Evolutionary conservation across 2,113 vertebrate genomes (phyloP).

Genomic region (Poeciliopsis retropinna): DNA sequence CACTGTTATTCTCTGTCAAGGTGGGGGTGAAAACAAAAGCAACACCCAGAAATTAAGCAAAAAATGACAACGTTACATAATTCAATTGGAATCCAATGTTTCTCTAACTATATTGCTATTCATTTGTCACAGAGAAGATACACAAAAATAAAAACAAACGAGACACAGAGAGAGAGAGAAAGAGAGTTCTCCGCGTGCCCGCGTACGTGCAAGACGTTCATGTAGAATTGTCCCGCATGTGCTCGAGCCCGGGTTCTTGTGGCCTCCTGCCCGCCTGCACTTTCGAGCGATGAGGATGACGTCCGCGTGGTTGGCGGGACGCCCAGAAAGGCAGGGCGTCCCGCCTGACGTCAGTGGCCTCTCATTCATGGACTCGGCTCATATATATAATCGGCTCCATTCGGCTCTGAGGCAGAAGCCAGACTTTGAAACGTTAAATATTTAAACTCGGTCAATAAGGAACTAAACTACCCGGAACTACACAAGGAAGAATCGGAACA

Average conservation of each 20-base stretch:
- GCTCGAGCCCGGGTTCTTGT: constrained; percentile 6
- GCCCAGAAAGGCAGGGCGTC: constrained; percentile 68
- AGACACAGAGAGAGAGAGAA: neutral
- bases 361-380: constrained; percentile 22
- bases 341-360: constrained; percentile 51
- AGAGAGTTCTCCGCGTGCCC: constrained; percentile 13
- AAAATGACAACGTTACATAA: neutral
- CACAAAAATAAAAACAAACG: neutral
- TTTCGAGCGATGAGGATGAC: constrained; percentile 50
- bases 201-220: constrained; percentile 39
- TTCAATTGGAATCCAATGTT: neutral
- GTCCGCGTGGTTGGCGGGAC: constrained; percentile 54
- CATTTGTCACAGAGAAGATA: neutral
- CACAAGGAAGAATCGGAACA: constrained; percentile 17
- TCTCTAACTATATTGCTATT: neutral
- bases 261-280: neutral
- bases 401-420: constrained; percentile 9
- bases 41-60: neutral
- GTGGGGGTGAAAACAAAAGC: no score
- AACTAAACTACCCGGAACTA: constrained; percentile 17
- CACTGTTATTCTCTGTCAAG: no score
- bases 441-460: constrained; percentile 12
- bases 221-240: constrained; percentile 36
- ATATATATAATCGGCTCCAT: constrained; percentile 62
- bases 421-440: neutral